Conservation (phyloP, 2,888 invertebrate genomes). For the Teleiodes luculella region DNA sequence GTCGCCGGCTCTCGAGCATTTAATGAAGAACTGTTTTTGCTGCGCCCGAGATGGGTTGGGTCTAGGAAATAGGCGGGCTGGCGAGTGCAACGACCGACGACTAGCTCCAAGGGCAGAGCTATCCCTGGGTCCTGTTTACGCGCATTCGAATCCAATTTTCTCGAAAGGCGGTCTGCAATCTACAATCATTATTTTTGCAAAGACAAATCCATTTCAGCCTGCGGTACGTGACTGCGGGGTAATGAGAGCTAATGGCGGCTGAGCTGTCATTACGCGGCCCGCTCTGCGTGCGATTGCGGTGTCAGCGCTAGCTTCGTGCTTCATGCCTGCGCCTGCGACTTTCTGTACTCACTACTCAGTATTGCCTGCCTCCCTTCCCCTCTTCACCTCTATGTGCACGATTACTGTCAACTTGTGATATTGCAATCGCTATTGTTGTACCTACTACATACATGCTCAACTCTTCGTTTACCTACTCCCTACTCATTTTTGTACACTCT, state of each 20-base stretch:
- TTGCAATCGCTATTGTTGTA: conserved; percentile 43
- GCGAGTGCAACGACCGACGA: conserved; percentile 30
- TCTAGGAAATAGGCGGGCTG: neutral
- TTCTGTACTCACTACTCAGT: neutral
- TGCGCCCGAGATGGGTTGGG: neutral
- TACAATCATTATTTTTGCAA: conserved; percentile 75
- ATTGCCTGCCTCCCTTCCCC: conserved; percentile 6
- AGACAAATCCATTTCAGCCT: conserved; percentile 76
- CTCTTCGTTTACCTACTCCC: neutral
- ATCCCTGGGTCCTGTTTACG: conserved; percentile 60
- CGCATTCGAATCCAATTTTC: conserved; percentile 72
- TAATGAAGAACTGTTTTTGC: neutral
- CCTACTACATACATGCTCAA: conserved; percentile 8
- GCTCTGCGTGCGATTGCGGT: conserved; percentile 38
- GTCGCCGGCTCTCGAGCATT: too few species aligned
- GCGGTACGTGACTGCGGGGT: conserved; percentile 73
- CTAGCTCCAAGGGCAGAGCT: conserved; percentile 43
- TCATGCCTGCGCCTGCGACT: conserved; percentile 23
- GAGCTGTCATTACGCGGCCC: conserved; percentile 64
- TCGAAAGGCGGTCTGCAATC: conserved; percentile 73
- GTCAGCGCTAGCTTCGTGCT: conserved; percentile 27
- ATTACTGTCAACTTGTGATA: conserved; percentile 46
- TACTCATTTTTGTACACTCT: too few species aligned
- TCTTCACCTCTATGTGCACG: conserved; percentile 34
- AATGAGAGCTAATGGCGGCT: conserved; percentile 71